Base-by-base conservation (phyloP, 2,797 vertebrate genomes). In the Rhinichthys osculus region DNA sequence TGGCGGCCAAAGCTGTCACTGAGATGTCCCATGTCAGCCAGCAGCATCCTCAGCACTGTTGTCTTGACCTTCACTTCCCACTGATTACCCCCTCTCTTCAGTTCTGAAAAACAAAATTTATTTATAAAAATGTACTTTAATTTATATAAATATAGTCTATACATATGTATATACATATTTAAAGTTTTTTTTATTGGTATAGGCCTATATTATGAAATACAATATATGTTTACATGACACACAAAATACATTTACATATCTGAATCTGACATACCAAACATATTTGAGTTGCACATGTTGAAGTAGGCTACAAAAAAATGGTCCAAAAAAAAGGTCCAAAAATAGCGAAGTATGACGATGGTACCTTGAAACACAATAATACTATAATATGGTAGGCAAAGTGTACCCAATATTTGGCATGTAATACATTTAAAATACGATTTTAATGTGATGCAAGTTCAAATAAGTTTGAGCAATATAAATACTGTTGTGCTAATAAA, bases 1-100 rank as follows among this genome's bases (percentile, higher is more conserved):
- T 90, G 92, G 90, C 86, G 80, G 95, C 95, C 95, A 95, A 93
- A 89, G 74, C 90, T 89, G 91, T 95, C 94, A 93, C 88, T 87
- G 86, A 91, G 92, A 92, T 88, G 90, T 93, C 90, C 85, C 89
- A 85, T 91, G 93, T 95, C 94, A 93, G 92, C 93, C 91, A 93
- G 90, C 74, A 91, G 88, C 88, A 66, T 88, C 87, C 85, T 88
- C 87, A 83, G 42, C 83, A 86, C 85, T 81, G 87, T 87, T 88
- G 85, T 78, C 76, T 85, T 90, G 89, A 89, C 90, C 91, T 91
- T 91, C 90, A 90, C 42, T 73, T 76, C 73, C 74, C 79, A 66
- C 78, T 72, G 78, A 71, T 82, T 81, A 87, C 81, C 78, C 27
- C 73, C 62, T 35, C 78, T 21, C 86, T 70, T 59, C 35, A 59